Conservation (phyloP, 2,888 invertebrate genomes). For the Apeira syringaria region DNA sequence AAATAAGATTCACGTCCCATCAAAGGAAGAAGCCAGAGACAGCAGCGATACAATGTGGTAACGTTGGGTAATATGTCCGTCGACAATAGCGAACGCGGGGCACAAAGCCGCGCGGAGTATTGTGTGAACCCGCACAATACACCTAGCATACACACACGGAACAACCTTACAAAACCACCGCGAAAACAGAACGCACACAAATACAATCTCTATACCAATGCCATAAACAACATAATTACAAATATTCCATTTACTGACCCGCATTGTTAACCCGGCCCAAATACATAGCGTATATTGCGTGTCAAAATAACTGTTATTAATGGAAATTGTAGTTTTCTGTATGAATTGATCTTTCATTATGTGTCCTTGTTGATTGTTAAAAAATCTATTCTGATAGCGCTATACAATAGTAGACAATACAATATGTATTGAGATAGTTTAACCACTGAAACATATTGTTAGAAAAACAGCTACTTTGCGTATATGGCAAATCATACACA, state of each 20-base stretch:
- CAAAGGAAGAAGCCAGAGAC: constrained; percentile 74
- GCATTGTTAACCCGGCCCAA: constrained; percentile 33
- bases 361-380: constrained; percentile 45
- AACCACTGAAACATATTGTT: constrained; percentile 15
- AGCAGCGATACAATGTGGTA: constrained; percentile 72
- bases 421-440: constrained; percentile 2
- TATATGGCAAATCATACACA: too few relatives aligned
- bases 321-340: constrained; percentile 61
- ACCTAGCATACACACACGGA: constrained; percentile 71
- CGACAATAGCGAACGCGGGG: constrained; percentile 75
- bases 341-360: constrained; percentile 57
- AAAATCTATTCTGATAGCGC: constrained; percentile 25
- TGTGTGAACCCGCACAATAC: constrained; percentile 78
- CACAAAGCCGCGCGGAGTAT: constrained; percentile 76
- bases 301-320: constrained; percentile 71
- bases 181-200: constrained; percentile 52
- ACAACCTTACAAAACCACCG: constrained; percentile 44
- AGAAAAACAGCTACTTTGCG: too few relatives aligned
- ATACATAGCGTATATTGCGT: constrained; percentile 53
- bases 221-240: constrained; percentile 30
- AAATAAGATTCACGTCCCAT: constrained; percentile 67
- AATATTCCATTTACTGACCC: constrained; percentile 2
- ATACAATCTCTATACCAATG: constrained; percentile 45
- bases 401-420: constrained; percentile 30
- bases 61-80: constrained; percentile 79